These are phyloP conservation scores for Fragum fragum DNA, from an alignment of 2,888 invertebrate species.

Conservation along the genomic window DNA sequence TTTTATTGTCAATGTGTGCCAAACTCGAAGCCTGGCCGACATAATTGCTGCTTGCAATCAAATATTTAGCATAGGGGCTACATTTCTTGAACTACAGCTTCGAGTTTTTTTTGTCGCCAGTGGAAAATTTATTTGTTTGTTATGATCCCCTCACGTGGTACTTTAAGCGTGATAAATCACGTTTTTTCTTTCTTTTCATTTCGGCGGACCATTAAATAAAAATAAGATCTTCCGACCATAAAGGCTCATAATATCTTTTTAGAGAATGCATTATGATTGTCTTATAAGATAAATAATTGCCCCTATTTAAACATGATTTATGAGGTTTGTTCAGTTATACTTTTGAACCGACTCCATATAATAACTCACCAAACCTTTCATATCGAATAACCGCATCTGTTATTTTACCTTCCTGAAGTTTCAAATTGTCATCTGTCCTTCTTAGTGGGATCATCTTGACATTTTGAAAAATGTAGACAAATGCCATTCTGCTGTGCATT, in stretches of 20 bases:
- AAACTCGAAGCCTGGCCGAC: no score
- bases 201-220: not conserved
- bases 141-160: not conserved
- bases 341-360: not conserved
- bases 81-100: no score
- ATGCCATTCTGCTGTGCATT: no score
- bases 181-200: not conserved
- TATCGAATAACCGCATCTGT: not conserved
- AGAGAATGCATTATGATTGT: not conserved
- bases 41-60: no score
- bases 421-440: not conserved
- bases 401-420: not conserved
- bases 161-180: not conserved
- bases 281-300: not conserved
- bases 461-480: no score
- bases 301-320: not conserved
- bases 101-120: no score
- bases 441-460: no score
- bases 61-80: no score
- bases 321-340: not conserved
- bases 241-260: not conserved
- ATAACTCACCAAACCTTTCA: not conserved
- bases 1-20: no score
- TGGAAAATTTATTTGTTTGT: no score
- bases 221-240: not conserved